Conservation (phyloP, 2,888 invertebrate species). For the Parapristionchus giblindavisi region DNA sequence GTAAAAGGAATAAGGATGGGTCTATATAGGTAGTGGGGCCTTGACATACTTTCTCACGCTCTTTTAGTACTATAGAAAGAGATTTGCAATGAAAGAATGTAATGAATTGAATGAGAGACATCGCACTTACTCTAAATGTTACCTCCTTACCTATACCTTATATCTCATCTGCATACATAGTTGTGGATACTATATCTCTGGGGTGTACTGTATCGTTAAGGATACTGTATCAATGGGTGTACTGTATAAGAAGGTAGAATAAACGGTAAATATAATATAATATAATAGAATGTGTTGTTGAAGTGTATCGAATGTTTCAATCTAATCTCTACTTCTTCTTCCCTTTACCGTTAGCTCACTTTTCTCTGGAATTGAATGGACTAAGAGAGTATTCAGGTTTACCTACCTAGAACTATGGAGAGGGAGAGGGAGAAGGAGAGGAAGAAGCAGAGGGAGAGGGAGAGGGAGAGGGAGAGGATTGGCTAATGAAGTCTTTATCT, state of each 20-base stretch:
- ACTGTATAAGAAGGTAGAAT: too few species aligned
- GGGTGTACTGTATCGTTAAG: too few species aligned
- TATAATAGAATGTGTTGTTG: too few species aligned
- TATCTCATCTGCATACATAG: not conserved
- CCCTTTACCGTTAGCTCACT: not conserved
- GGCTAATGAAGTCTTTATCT: too few species aligned
- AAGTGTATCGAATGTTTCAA: too few species aligned
- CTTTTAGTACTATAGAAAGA: constrained; percentile 28
- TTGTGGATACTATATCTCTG: too few species aligned
- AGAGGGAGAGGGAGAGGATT: constrained; percentile 3
- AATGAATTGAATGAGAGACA: not conserved
- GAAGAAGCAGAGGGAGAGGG: not conserved
- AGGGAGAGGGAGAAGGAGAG: not conserved
- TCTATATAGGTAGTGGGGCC: constrained; percentile 11
- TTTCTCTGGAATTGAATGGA: not conserved
- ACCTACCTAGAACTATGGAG: not conserved
- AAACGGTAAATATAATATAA: too few species aligned
- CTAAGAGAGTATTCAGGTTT: constrained; percentile 24
- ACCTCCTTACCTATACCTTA: not conserved
- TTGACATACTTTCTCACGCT: constrained; percentile 30
- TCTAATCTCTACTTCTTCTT: not conserved
- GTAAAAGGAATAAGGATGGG: constrained; percentile 24
- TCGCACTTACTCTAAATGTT: not conserved
- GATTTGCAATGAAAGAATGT: not conserved
- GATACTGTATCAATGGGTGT: too few species aligned